Conservation (phyloP, 2,888 invertebrate species). For the Ochropleura leucogaster region DNA sequence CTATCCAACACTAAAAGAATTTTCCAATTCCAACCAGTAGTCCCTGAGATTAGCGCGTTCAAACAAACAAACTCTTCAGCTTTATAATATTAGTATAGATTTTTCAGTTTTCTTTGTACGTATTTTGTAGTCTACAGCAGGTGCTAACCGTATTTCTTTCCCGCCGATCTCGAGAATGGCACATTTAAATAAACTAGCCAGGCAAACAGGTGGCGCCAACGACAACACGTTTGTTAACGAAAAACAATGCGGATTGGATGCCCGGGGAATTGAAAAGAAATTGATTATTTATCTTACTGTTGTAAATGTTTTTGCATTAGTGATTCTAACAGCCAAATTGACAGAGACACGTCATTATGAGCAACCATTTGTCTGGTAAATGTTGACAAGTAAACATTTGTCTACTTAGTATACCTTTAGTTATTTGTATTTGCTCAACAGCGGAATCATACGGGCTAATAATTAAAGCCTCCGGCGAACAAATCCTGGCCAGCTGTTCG, state of each 20-base stretch:
- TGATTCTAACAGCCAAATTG: not conserved
- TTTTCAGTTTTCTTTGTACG: slow-evolving; percentile 13
- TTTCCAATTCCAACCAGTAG: too few species aligned
- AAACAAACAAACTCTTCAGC: too few species aligned
- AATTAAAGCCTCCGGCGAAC: not conserved
- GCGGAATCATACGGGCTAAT: not conserved
- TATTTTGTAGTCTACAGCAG: slow-evolving; percentile 13
- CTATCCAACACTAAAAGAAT: too few species aligned
- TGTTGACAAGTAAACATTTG: not conserved
- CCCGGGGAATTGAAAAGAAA: not conserved
- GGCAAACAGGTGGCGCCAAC: slow-evolving; percentile 50
- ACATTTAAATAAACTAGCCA: slow-evolving; percentile 52
- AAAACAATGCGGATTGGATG: slow-evolving; percentile 23
- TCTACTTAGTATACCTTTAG: not conserved
- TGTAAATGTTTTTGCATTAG: not conserved
- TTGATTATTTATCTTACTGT: not conserved
- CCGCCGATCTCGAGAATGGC: slow-evolving; percentile 25
- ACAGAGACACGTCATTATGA: not conserved
- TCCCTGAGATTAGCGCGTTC: too few species aligned
- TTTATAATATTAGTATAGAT: too few species aligned
- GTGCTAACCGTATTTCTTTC: slow-evolving; percentile 33
- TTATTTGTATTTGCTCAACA: not conserved
- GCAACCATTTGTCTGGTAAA: not conserved
- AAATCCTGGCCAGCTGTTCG: too few species aligned
- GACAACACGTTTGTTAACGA: slow-evolving; percentile 21